These are phyloP conservation scores for Thunnus albacares DNA, from an alignment of 2,797 vertebrate genomes.

Conservation along the genomic window DNA sequence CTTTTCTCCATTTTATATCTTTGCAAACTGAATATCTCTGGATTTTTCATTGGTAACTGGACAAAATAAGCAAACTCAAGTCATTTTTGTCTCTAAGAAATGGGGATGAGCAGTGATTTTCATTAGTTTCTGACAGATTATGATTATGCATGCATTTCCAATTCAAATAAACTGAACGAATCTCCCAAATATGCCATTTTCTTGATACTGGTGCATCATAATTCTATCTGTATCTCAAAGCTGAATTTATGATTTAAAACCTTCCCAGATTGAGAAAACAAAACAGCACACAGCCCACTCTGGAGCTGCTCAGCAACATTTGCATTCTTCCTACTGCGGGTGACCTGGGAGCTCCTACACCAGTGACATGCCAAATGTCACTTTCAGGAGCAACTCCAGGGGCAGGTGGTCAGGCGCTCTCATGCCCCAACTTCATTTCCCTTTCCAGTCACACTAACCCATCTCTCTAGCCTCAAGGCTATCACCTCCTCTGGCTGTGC, in stretches of 20 bases:
- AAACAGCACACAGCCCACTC: conserved; percentile 2
- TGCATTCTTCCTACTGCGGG: conserved; percentile 2
- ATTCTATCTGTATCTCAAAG: neutral
- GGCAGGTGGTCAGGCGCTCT: conserved; percentile 25
- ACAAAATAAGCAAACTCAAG: neutral
- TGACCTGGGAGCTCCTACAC: conserved; percentile 24
- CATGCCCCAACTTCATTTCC: conserved; percentile 30
- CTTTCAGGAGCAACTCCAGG: conserved; percentile 18
- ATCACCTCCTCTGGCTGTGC: conserved; percentile 20
- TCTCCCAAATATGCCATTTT: neutral
- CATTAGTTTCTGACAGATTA: no score
- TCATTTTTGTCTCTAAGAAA: neutral
- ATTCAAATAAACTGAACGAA: neutral
- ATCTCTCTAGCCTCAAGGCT: conserved; percentile 27
- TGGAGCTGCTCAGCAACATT: neutral
- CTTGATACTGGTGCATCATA: neutral
- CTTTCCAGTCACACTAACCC: conserved; percentile 34
- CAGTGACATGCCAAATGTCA: conserved; percentile 8
- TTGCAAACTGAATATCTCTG: neutral
- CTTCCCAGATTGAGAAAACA: neutral
- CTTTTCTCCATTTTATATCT: neutral
- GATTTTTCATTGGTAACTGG: neutral
- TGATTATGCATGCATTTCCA: conserved; percentile 6
- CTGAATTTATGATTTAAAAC: neutral
- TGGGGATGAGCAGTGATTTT: no score